These are phyloP conservation scores for Erpetoichthys calabaricus DNA, from an alignment of 2,797 vertebrate species.

Conservation along the genomic window DNA sequence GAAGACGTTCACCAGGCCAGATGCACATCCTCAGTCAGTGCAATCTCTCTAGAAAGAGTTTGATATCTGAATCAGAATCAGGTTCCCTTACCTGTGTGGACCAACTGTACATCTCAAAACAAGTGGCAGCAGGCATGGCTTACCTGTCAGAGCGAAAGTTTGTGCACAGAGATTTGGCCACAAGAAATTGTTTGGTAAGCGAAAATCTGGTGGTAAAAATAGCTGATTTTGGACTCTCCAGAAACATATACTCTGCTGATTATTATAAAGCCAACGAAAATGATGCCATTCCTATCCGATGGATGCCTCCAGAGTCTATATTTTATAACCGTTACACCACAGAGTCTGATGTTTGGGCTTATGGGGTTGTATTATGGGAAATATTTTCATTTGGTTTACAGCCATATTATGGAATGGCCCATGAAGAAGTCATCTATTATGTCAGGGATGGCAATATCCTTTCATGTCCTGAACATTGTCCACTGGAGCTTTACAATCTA, in stretches of 20 bases:
- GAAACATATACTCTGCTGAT: slow-evolving; percentile 93
- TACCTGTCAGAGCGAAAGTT: slow-evolving; percentile 95
- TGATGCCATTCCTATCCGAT: slow-evolving; percentile 89
- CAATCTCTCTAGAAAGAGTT: slow-evolving; percentile 42
- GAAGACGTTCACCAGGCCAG: slow-evolving; percentile 57
- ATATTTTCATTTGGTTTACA: slow-evolving; percentile 95
- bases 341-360: slow-evolving; percentile 94
- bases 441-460: slow-evolving; percentile 88
- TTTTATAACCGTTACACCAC: slow-evolving; percentile 97
- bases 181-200: slow-evolving; percentile 86
- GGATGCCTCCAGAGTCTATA: slow-evolving; percentile 97
- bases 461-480: slow-evolving; percentile 76
- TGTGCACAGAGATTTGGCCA: slow-evolving; percentile 91
- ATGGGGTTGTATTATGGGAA: slow-evolving; percentile 92
- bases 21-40: slow-evolving; percentile 47
- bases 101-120: slow-evolving; percentile 77
- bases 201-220: slow-evolving; percentile 93
- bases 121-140: slow-evolving; percentile 78
- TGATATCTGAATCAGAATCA: slow-evolving; percentile 42
- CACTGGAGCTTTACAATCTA: slow-evolving; percentile 82
- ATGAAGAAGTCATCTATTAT: slow-evolving; percentile 93
- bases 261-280: slow-evolving; percentile 97
- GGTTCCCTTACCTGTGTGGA: slow-evolving; percentile 57
- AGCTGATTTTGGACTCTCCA: slow-evolving; percentile 87
- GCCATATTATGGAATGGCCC: slow-evolving; percentile 94